Base-by-base conservation (phyloP, 2,797 vertebrate species). In the Hyperoplus immaculatus region DNA sequence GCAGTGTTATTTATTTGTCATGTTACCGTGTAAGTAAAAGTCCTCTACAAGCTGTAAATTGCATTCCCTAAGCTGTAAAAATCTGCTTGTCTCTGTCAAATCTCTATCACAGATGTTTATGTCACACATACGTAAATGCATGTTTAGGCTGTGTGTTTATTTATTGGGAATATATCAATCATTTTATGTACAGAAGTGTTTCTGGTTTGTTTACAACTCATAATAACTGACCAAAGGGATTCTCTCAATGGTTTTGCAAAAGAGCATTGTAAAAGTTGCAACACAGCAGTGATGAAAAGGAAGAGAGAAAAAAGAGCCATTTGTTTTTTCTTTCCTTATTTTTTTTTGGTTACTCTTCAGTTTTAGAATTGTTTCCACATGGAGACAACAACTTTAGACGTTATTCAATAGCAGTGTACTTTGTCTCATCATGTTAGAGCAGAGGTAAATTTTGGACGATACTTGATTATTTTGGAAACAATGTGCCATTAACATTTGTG, bases 1-100 rank as follows among this genome's bases (percentile, higher is more conserved):
- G 96, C 97, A 97, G 96, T 99, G 97, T 99, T 99, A 99, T 99
- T 99, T 99, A 99, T 99, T 99, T 93, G 89, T 96, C 95, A 96
- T 96, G 96, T 96, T 96, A 94, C 87, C 85, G 87, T 98, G 97
- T 98, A 97, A 98, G 96, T 96, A 94, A 95, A 96, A 93, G 92
- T 97, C 95, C 94, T 95, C 96, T 95, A 94, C 96, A 93, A 97
- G 96, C 97, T 97, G 94, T 96, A 97, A 95, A 96, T 98, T 94
- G 96, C 97, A 97, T 98, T 98, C 97, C 97, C 96, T 92, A 89
- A 94, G 94, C 94, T 96, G 96, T 96, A 95, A 87, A 96, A 96
- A 95, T 92, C 94, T 91, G 95, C 95, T 96, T 94, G 90, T 92
- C 91, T 88, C 88, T 95, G 94, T 97, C 92, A 93, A 93, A 94